These are phyloP conservation scores for Gari tellinella DNA, from an alignment of 2,888 invertebrate species.

Conservation along the genomic window DNA sequence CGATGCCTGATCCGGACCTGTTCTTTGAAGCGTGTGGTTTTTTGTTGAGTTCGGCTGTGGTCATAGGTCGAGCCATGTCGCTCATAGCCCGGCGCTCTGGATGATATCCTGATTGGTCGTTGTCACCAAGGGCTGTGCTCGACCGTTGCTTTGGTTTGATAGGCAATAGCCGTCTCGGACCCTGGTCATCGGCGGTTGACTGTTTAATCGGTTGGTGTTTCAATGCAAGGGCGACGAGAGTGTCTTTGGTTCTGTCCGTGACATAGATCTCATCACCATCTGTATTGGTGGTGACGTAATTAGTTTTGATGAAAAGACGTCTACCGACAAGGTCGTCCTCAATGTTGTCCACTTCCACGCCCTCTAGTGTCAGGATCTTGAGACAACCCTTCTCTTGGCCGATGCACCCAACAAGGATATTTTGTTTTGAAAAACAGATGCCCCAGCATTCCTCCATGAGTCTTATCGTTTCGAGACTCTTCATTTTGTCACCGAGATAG, in stretches of 20 bases:
- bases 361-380: conserved; percentile 56
- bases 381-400: conserved; percentile 52
- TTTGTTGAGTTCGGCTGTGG: not conserved
- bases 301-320: conserved; percentile 60
- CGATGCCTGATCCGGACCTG: not conserved
- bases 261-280: conserved; percentile 54
- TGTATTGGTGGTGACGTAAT: conserved; percentile 52
- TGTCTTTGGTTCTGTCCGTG: conserved; percentile 59
- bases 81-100: conserved; percentile 31
- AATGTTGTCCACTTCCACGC: conserved; percentile 51
- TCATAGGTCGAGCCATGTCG: conserved; percentile 27
- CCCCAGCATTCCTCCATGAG: conserved; percentile 62
- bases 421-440: conserved; percentile 46
- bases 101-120: conserved; percentile 2
- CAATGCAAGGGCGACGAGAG: conserved; percentile 45
- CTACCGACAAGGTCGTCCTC: conserved; percentile 54
- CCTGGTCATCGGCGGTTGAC: conserved; percentile 41
- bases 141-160: conserved; percentile 43
- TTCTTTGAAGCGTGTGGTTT: conserved; percentile 9
- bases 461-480: conserved; percentile 55
- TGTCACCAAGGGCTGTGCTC: conserved; percentile 49
- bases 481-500: conserved; percentile 55
- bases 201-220: conserved; percentile 20
- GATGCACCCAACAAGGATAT: conserved; percentile 55
- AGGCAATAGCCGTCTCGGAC: conserved; percentile 32